These are phyloP conservation scores for Pseudomyrmex concolor DNA, from an alignment of 1,140 invertebrate genomes.

Conservation along the genomic window DNA sequence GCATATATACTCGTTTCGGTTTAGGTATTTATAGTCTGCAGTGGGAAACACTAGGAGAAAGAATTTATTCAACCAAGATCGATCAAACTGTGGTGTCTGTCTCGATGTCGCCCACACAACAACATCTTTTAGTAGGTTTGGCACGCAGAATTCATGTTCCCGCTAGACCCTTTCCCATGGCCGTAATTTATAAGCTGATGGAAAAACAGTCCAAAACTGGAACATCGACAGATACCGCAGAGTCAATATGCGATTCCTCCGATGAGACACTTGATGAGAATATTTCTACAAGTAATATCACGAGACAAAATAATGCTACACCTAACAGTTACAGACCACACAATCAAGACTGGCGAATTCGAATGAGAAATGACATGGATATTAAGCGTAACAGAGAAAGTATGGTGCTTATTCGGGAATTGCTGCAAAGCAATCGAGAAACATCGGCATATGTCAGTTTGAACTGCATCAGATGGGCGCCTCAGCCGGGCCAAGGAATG, in stretches of 20 bases:
- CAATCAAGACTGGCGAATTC: slow-evolving; percentile 66
- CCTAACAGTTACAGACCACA: slow-evolving; percentile 34
- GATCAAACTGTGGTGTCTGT: slow-evolving; percentile 93
- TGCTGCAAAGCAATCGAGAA: slow-evolving; percentile 88
- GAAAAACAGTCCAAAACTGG: slow-evolving; percentile 69
- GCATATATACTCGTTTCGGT: slow-evolving; percentile 24
- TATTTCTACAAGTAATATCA: slow-evolving; percentile 18
- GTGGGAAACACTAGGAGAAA: slow-evolving; percentile 90
- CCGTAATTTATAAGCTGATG: slow-evolving; percentile 87
- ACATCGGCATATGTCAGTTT: slow-evolving; percentile 88
- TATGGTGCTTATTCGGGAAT: slow-evolving; percentile 86
- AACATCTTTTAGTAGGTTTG: slow-evolving; percentile 92
- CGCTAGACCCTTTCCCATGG: slow-evolving; percentile 87
- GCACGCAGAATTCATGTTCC: slow-evolving; percentile 86
- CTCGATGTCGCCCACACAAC: slow-evolving; percentile 91
- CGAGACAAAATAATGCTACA: slow-evolving; percentile 30
- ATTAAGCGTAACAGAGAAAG: slow-evolving; percentile 78
- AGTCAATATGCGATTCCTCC: slow-evolving; percentile 27
- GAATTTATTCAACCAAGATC: slow-evolving; percentile 91
- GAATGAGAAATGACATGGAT: slow-evolving; percentile 60
- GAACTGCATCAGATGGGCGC: slow-evolving; percentile 94
- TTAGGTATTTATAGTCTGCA: slow-evolving; percentile 92
- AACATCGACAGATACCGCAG: slow-evolving; percentile 18
- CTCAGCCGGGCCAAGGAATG: slow-evolving; percentile 92
- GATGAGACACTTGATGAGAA: slow-evolving; percentile 44